Base-by-base conservation (phyloP, 1,140 invertebrate species). In the Hycleus phaleratus region DNA sequence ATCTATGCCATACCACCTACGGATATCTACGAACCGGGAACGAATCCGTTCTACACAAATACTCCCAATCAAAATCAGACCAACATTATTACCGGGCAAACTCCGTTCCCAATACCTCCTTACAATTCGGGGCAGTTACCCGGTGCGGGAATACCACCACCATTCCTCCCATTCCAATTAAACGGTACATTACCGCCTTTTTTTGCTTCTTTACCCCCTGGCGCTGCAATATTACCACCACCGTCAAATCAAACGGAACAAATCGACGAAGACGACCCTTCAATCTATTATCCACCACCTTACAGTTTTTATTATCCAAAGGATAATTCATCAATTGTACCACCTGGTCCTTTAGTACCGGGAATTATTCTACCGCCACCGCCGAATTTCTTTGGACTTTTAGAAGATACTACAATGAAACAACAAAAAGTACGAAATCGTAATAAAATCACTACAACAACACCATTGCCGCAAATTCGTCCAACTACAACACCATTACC, bases 301-400 rank as follows among this genome's bases (percentile, higher is more conserved):
- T 92, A 93, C 75, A 91, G 88, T 74, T 93, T 92, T 75, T 84
- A 85, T 56, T 93, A 91, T 73, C 80, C 79, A 59, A 83, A 80
- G 65, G 88, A 90, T 66, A 90, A 92, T 72, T 79, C 84, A 1
- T 87, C 84, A 26, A 77, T 76, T 12, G 88, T 92, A 39, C 85
- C 88, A 10, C 86, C 90, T 0, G 91, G 91, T 49, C 91, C 90
- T 0, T 71, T 93, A 45, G 90, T 92, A 3, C 91, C 91, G 3
- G 91, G 91, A 18, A 90, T 93, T 46, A 86, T 93, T 10, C 73
- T 93, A 38, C 90, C 91, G 3, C 91, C 91, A 1, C 91, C 91
- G 0, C 88, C 88, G 0, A 84, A 92, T 69, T 92, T 92, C 72
- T 93, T 93, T 66, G 83, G 82, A 0, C 77, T 80, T 3, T 72